Evolutionary conservation across 2,888 invertebrate genomes (phyloP).

Genomic region (Glaucopsyche alexis): DNA sequence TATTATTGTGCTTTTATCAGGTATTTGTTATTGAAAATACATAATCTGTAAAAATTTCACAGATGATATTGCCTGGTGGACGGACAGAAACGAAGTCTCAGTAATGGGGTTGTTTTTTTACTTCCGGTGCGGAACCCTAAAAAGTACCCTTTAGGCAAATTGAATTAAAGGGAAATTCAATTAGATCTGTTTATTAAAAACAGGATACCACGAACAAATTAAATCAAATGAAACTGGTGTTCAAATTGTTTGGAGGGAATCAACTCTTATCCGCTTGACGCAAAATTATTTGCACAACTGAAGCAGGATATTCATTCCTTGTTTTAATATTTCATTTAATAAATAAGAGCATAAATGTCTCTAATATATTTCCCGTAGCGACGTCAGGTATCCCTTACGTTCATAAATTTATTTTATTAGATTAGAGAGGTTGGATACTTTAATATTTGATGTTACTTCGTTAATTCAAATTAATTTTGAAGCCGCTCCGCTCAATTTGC

Average conservation of each 20-base stretch:
- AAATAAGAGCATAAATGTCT: background rate
- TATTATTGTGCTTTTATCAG: no score
- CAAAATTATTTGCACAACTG: slow-evolving; percentile 3
- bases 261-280: background rate
- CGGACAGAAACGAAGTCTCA: background rate
- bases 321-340: slow-evolving; percentile 2
- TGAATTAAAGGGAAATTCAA: background rate
- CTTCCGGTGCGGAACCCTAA: no score
- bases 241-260: background rate
- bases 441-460: background rate
- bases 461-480: background rate
- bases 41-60: no score
- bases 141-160: background rate
- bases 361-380: background rate
- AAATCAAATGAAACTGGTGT: background rate
- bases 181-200: background rate
- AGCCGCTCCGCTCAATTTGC: background rate
- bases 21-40: no score
- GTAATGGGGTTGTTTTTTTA: no score
- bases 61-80: no score
- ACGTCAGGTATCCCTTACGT: background rate
- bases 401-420: background rate
- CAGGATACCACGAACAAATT: background rate
- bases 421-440: background rate
- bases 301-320: background rate